phyloP scores from a whole-genome alignment of 2,113 vertebrate genomes.

The Damaliscus lunatus region DNA sequence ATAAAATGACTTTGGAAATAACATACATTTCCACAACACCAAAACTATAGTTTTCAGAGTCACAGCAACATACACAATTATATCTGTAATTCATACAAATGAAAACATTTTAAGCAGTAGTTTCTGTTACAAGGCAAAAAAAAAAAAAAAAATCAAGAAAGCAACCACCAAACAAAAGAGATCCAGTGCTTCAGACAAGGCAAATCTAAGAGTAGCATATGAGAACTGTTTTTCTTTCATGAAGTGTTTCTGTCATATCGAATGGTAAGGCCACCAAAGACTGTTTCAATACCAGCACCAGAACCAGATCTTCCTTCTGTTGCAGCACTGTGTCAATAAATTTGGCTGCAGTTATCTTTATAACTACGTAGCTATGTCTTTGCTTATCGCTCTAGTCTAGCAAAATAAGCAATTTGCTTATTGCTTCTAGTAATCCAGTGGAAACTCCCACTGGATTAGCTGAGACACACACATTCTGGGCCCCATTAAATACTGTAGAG shows the following conservation, averaged over 20 bases:
- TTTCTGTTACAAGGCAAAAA: constrained; percentile 90
- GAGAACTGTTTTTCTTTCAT: constrained; percentile 98
- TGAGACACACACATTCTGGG: constrained; percentile 85
- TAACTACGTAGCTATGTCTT: constrained; percentile 81
- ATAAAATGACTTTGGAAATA: constrained; percentile 90
- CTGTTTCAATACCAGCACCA: constrained; percentile 96
- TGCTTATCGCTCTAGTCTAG: constrained; percentile 90
- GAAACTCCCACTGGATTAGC: constrained; percentile 89
- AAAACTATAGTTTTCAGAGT: constrained; percentile 88
- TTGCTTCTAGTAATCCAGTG: constrained; percentile 30
- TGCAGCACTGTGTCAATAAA: constrained; percentile 95
- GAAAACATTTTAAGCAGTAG: constrained; percentile 79
- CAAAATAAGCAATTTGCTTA: background rate
- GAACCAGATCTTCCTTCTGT: constrained; percentile 96
- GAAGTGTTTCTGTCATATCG: constrained; percentile 98
- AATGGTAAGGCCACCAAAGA: constrained; percentile 97
- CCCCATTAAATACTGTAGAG: constrained; percentile 81
- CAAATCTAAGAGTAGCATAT: constrained; percentile 96
- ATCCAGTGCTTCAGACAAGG: constrained; percentile 98
- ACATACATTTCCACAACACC: constrained; percentile 88
- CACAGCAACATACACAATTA: constrained; percentile 92
- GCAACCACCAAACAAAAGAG: constrained; percentile 99
- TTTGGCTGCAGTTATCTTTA: constrained; percentile 92
- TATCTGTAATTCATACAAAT: constrained; percentile 84
- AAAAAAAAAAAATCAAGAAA: constrained; percentile 94